These are phyloP conservation scores for Peromyscus californicus DNA, from an alignment of 2,113 vertebrate species.

Conservation along the genomic window DNA sequence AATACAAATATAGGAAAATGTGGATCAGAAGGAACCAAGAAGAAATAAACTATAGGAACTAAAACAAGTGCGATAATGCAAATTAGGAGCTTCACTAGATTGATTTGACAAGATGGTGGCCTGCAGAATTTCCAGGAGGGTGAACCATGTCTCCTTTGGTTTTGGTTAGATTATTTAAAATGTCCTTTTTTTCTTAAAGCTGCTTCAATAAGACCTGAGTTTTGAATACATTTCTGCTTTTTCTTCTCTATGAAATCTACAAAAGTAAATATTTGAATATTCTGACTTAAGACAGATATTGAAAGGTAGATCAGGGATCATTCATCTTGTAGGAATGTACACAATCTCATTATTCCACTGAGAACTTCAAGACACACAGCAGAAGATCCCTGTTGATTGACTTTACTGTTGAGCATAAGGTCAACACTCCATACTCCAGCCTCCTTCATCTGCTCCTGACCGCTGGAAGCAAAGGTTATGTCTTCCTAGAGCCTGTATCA, in stretches of 20 bases:
- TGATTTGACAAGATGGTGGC: neutral
- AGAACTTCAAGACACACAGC: neutral
- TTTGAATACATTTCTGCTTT: neutral
- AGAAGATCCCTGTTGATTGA: neutral
- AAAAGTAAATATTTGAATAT: conserved; percentile 55
- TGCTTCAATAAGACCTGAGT: neutral
- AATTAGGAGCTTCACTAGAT: neutral
- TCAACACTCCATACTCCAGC: rapidly evolving
- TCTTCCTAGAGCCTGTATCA: neutral
- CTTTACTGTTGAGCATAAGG: neutral
- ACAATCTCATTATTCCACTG: neutral
- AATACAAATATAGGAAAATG: neutral
- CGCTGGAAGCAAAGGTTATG: neutral
- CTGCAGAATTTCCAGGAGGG: neutral
- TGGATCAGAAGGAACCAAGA: conserved; percentile 15
- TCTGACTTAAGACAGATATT: conserved; percentile 14
- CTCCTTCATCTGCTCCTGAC: neutral
- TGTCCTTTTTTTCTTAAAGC: neutral
- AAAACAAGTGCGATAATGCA: neutral
- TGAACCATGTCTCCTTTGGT: neutral
- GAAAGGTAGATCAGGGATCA: neutral
- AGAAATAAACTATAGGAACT: neutral
- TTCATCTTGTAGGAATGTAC: neutral
- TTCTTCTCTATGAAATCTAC: neutral
- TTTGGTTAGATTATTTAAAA: conserved; percentile 24